Base-by-base conservation (phyloP, 2,888 invertebrate species). In the Stramonita haemastoma region DNA sequence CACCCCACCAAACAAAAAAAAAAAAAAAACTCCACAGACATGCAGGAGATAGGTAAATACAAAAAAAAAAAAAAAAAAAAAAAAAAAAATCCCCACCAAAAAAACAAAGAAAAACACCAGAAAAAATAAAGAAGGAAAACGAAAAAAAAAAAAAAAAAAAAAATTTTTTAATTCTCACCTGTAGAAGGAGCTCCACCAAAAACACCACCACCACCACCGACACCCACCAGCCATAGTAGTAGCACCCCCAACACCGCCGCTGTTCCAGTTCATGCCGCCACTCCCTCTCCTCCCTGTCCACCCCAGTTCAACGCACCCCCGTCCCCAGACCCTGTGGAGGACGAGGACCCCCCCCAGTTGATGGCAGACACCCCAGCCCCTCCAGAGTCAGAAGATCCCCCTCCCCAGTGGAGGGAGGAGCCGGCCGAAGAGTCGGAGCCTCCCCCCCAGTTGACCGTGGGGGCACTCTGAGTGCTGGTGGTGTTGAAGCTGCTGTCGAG, bases 401-500 rank as follows among this genome's bases (percentile, higher is more conserved):
- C 87, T 15, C 73, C 73, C 73, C 87, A 73, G 70, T 56, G 46
- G 87, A 77, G 5, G 15, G 36, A 34, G 46, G 73, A 36, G 13
- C 87, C 87, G 11, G 36, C 70, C 0, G 32, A 26, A 0, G 34
- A 66, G 15, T n/a, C 46, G 29, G 46, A 70, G 29, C 46, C 5
- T 22, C 93, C 92, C 73, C 93, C 92, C 94, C 94, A 94, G 91
- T 93, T 93, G 84, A 94, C 89, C 15, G 90, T 19, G 89, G 89
- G 73, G 89, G 88, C 29, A 56, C 46, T 77, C 60, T 88, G 84
- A 0, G 90, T 88, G 85, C 85, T 85, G 36, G 92, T 87, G 36
- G 90, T 34, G 88, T 91, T 90, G 96, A 97, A 97, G 91, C 97
- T 95, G 86, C 96, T 97, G 95, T 99, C 99, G 94, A 99, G 97